phyloP scores from a whole-genome alignment of 2,113 vertebrate genomes.

The Poecile atricapillus region DNA sequence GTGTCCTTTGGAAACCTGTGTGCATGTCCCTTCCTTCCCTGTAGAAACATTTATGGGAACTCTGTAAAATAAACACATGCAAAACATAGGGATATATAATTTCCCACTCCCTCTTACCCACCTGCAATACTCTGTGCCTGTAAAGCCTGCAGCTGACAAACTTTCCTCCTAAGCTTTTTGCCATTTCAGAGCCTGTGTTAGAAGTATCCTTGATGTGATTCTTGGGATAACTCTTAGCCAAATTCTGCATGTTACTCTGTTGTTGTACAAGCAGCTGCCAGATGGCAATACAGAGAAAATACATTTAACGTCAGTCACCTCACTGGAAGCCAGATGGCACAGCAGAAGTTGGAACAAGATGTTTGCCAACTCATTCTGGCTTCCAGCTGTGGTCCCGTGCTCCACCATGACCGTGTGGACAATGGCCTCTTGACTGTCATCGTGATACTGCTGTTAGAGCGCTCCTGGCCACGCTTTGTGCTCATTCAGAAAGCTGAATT shows the following conservation, averaged over 20 bases:
- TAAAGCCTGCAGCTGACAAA: neutral
- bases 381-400: slow-evolving; percentile 14
- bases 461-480: rapidly evolving
- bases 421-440: neutral
- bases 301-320: slow-evolving; percentile 27
- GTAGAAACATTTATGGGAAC: neutral
- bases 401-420: neutral
- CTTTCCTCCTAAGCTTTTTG: neutral
- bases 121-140: neutral
- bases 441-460: rapidly evolving
- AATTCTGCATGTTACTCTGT: neutral
- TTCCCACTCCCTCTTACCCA: neutral
- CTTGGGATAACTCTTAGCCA: slow-evolving; percentile 15
- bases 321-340: slow-evolving; percentile 45
- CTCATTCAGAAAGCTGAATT: neutral
- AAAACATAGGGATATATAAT: neutral
- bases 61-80: neutral
- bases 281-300: slow-evolving; percentile 16
- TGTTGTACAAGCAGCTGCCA: slow-evolving; percentile 59
- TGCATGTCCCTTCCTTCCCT: neutral
- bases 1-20: neutral
- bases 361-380: neutral
- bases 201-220: slow-evolving; percentile 8
- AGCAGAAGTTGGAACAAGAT: slow-evolving; percentile 1
- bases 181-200: neutral